Percentiles rank a stretch among this genome's conserved stretches.
These are phyloP conservation scores for Lepidotrigona ventralis DNA, from an alignment of 1,140 invertebrate genomes.

Conservation along the genomic window DNA sequence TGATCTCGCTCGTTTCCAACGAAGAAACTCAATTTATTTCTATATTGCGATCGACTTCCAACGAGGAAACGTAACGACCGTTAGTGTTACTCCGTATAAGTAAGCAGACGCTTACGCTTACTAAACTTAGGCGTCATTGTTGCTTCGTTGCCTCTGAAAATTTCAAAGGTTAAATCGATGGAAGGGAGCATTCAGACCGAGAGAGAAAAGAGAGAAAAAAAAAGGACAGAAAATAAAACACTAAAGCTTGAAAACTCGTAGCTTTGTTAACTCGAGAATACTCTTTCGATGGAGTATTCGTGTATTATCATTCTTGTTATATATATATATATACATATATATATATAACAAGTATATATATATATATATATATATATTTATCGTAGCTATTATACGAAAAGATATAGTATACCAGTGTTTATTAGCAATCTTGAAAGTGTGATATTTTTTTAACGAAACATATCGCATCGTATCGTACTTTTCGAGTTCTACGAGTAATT, in stretches of 20 bases:
- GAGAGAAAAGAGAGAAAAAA: background rate
- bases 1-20: background rate
- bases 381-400: constrained; percentile 37
- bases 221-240: no score
- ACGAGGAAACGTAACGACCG: background rate
- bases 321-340: background rate
- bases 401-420: constrained; percentile 34
- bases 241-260: constrained; percentile 55
- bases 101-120: background rate
- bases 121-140: background rate
- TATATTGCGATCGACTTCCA: background rate
- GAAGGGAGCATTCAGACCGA: constrained; percentile 36
- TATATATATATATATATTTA: background rate
- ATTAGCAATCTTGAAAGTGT: constrained; percentile 59
- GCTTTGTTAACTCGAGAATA: constrained; percentile 56
- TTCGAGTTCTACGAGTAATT: constrained; percentile 42
- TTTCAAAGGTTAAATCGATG: constrained; percentile 43
- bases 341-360: no score
- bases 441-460: constrained; percentile 65
- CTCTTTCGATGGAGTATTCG: constrained; percentile 26
- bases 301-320: constrained; percentile 58
- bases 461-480: constrained; percentile 47
- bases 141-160: background rate
- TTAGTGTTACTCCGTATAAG: background rate
- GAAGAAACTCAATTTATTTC: background rate